These are phyloP conservation scores for Enteromius radiatus DNA, from an alignment of 2,797 vertebrate genomes.

Conservation along the genomic window DNA sequence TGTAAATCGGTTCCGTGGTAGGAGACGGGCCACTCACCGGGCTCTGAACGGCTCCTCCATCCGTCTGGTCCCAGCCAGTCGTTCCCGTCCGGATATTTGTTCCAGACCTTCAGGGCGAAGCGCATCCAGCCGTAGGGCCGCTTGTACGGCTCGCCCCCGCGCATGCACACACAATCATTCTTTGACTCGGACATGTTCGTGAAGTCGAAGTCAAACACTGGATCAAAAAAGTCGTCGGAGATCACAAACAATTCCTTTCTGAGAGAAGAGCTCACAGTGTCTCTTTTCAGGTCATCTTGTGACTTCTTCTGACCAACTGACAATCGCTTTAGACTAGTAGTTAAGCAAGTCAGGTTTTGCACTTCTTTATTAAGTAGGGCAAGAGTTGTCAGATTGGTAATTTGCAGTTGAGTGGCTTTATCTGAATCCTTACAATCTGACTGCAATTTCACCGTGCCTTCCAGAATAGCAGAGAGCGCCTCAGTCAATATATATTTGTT, in stretches of 20 bases:
- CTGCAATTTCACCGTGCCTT: not conserved
- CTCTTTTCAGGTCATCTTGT: not conserved
- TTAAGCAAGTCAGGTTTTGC: not conserved
- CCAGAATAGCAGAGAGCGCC: slow-evolving; percentile 15
- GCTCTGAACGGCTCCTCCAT: slow-evolving; percentile 20
- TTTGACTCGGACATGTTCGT: not conserved
- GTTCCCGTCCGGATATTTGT: slow-evolving; percentile 50
- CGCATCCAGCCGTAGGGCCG: slow-evolving; percentile 74
- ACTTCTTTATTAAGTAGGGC: not conserved
- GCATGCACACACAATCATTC: slow-evolving; percentile 26
- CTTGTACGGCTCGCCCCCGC: slow-evolving; percentile 66
- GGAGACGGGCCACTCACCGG: slow-evolving; percentile 51
- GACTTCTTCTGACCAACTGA: not conserved
- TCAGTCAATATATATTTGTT: not conserved
- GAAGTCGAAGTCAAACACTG: slow-evolving; percentile 51
- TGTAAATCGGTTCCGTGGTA: slow-evolving; percentile 43
- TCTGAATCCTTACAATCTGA: not conserved
- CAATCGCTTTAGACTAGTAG: not conserved
- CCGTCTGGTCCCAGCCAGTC: slow-evolving; percentile 32
- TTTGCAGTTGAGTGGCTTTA: not conserved
- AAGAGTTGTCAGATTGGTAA: not conserved
- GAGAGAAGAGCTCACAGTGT: not conserved
- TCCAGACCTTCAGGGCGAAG: slow-evolving; percentile 58
- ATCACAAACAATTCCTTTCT: slow-evolving; percentile 44
- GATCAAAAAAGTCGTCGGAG: slow-evolving; percentile 66